Evolutionary conservation across 2,797 vertebrate genomes (phyloP).

Genomic region (Tapera naevia): DNA sequence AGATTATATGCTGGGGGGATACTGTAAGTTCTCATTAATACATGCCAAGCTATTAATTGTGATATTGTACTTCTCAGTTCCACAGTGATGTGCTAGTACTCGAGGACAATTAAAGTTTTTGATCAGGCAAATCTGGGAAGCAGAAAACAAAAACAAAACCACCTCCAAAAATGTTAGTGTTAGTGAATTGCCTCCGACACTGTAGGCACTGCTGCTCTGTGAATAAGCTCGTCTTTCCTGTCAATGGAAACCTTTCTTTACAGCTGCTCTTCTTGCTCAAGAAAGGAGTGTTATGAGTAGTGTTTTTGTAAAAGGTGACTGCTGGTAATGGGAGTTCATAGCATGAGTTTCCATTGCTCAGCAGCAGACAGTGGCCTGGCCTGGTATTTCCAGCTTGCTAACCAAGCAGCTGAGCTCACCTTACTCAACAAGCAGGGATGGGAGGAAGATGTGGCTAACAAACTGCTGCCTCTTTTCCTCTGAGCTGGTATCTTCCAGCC

Average conservation of each 20-base stretch:
- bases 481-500: neutral
- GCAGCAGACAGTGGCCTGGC: neutral
- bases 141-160: neutral
- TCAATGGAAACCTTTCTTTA: neutral
- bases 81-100: neutral
- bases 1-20: conserved; percentile 1
- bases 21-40: neutral
- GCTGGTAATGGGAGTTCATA: neutral
- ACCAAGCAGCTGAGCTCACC: neutral
- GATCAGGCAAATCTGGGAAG: neutral
- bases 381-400: neutral
- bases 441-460: neutral
- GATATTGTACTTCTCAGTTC: neutral
- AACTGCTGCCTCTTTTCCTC: neutral
- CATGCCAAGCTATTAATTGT: neutral
- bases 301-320: neutral
- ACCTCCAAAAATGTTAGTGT: rapidly evolving
- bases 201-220: neutral
- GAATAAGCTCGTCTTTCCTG: rapidly evolving
- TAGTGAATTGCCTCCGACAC: neutral
- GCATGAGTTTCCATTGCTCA: rapidly evolving
- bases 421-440: rapidly evolving
- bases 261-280: neutral
- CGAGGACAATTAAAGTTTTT: neutral
- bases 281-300: neutral